Conservation (phyloP, 2,888 invertebrate species). For the Tillus elongatus region DNA sequence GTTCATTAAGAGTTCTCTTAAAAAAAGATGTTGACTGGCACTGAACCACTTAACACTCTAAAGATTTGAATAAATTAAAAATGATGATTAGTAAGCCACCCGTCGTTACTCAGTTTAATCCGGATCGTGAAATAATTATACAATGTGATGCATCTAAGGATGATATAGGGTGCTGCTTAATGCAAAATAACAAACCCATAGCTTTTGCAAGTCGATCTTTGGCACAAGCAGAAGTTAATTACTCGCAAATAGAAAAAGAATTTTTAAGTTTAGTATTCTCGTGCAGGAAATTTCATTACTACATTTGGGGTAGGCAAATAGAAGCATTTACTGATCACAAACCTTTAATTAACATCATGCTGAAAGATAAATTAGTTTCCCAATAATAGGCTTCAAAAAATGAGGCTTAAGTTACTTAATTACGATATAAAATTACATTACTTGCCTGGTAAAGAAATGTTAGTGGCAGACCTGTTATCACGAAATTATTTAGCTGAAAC, state of each 20-base stretch:
- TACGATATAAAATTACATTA: slow-evolving; percentile 11
- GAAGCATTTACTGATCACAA: slow-evolving; percentile 17
- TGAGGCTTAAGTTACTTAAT: slow-evolving; percentile 12
- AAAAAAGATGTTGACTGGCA: slow-evolving; percentile 5
- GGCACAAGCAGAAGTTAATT: slow-evolving; percentile 20
- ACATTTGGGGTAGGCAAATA: slow-evolving; percentile 20
- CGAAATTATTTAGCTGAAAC: slow-evolving; percentile 8
- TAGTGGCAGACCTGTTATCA: slow-evolving; percentile 10
- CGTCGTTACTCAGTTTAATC: slow-evolving; percentile 15
- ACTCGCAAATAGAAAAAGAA: slow-evolving; percentile 25
- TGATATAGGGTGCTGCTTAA: slow-evolving; percentile 18
- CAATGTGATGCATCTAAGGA: slow-evolving; percentile 18
- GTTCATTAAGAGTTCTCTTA: background rate
- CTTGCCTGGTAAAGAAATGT: slow-evolving; percentile 11
- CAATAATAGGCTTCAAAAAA: slow-evolving; percentile 17
- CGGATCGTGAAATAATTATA: slow-evolving; percentile 12
- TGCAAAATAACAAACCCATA: slow-evolving; percentile 19
- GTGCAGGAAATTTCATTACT: slow-evolving; percentile 21
- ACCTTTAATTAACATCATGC: slow-evolving; percentile 13
- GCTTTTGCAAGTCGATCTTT: slow-evolving; percentile 15
- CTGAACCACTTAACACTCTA: background rate
- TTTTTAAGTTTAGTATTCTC: slow-evolving; percentile 22
- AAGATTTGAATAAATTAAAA: background rate
- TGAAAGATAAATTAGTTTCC: slow-evolving; percentile 18
- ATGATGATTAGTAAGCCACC: slow-evolving; percentile 15